Evolutionary conservation across 2,797 vertebrate genomes (phyloP).

Genomic region (Tragelaphus eurycerus): DNA sequence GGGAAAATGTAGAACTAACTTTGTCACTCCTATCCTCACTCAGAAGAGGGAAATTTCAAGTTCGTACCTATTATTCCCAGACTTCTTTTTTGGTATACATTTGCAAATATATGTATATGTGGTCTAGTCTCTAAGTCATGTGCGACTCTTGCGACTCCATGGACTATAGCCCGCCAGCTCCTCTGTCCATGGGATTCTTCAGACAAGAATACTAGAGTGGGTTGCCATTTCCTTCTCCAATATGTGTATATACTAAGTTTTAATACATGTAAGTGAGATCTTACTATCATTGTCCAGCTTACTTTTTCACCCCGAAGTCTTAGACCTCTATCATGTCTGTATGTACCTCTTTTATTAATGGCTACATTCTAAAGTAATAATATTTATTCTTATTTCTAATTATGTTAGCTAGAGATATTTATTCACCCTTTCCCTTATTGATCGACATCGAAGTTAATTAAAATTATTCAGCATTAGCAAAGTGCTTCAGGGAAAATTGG

Average conservation of each 20-base stretch:
- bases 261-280: neutral
- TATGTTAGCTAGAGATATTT: neutral
- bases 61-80: neutral
- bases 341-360: neutral
- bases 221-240: neutral
- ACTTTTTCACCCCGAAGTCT: neutral
- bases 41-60: neutral
- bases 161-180: neutral
- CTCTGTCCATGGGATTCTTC: neutral
- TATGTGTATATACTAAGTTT: neutral
- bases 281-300: neutral
- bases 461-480: neutral
- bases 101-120: neutral
- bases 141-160: fast-evolving
- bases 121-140: neutral
- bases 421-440: neutral
- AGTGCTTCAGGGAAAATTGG: neutral
- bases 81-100: neutral
- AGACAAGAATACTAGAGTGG: neutral
- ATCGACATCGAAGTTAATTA: neutral
- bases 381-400: neutral
- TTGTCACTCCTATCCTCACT: neutral
- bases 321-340: neutral
- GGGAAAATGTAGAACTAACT: neutral
- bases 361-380: neutral